Percentiles rank a stretch among this genome's conserved stretches.
Evolutionary conservation across 2,888 invertebrate genomes (phyloP).

Genomic region (Masnerella sp.): DNA sequence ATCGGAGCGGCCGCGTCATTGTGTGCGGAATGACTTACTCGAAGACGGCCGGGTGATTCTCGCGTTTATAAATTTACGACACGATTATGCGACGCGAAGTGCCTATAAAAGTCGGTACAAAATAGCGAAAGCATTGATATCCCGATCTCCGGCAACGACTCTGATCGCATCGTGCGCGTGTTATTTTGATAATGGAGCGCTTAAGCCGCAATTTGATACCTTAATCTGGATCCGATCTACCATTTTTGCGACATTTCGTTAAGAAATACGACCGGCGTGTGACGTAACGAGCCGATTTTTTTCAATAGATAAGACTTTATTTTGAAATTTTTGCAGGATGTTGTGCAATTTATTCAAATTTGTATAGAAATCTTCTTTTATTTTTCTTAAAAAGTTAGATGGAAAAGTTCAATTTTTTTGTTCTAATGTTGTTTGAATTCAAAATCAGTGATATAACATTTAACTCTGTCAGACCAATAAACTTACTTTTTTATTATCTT

Average conservation of each 20-base stretch:
- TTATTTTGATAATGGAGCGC: slow-evolving; percentile 40
- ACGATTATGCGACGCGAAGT: slow-evolving; percentile 54
- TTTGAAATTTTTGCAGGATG: too few relatives aligned
- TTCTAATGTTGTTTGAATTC: too few relatives aligned
- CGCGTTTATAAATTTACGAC: slow-evolving; percentile 54
- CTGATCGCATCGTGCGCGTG: slow-evolving; percentile 32
- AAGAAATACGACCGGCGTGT: slow-evolving; percentile 33
- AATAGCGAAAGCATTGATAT: slow-evolving; percentile 50
- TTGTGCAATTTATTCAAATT: too few relatives aligned
- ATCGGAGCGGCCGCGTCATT: slow-evolving; percentile 15
- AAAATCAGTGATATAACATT: too few relatives aligned
- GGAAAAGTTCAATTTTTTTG: too few relatives aligned
- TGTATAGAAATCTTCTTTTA: too few relatives aligned
- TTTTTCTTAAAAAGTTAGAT: too few relatives aligned
- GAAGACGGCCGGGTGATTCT: slow-evolving; percentile 34
- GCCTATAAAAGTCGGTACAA: slow-evolving; percentile 52
- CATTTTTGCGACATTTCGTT: slow-evolving; percentile 36
- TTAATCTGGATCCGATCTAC: slow-evolving; percentile 45
- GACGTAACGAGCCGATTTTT: slow-evolving; percentile 26
- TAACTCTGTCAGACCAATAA: too few relatives aligned
- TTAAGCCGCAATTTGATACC: slow-evolving; percentile 41
- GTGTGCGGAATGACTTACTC: slow-evolving; percentile 34
- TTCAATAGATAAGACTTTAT: too few relatives aligned
- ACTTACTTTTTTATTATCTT: too few relatives aligned
- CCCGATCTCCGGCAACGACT: slow-evolving; percentile 33